Percentiles rank a stretch among this genome's conserved stretches.
These are phyloP conservation scores for Adrianichthys oophorus DNA, from an alignment of 2,797 vertebrate genomes.

Conservation along the genomic window DNA sequence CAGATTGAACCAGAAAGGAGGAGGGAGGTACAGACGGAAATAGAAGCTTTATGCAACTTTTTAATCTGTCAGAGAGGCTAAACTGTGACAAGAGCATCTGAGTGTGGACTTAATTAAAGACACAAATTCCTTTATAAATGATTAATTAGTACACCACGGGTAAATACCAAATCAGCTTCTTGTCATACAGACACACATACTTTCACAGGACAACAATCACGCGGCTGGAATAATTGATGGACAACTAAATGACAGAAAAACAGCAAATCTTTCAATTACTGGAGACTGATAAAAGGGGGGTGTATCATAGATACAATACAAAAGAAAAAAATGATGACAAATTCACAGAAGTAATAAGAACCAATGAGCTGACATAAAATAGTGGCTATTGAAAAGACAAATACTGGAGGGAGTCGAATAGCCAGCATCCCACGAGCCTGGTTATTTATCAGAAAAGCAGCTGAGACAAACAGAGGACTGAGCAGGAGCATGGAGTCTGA, in stretches of 20 bases:
- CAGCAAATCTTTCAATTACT: conserved; percentile 6
- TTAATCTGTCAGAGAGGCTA: conserved; percentile 36
- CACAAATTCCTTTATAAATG: conserved; percentile 43
- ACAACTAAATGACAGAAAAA: conserved; percentile 17
- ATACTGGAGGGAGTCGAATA: conserved; percentile 9
- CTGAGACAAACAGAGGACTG: conserved; percentile 14
- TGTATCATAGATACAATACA: conserved; percentile 2
- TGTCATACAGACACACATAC: conserved; percentile 30
- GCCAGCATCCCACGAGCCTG: conserved; percentile 12
- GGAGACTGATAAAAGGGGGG: background rate
- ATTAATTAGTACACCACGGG: conserved; percentile 52
- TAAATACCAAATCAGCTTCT: conserved; percentile 41
- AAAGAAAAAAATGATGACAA: background rate
- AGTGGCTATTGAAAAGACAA: conserved; percentile 24
- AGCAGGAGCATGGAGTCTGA: conserved; percentile 18
- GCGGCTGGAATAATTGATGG: conserved; percentile 23
- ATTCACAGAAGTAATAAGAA: conserved; percentile 21
- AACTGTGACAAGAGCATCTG: conserved; percentile 41
- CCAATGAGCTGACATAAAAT: conserved; percentile 10
- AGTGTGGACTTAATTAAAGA: conserved; percentile 50
- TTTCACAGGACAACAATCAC: conserved; percentile 24
- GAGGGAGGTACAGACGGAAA: conserved; percentile 36
- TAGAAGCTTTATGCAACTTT: conserved; percentile 37
- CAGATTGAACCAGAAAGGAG: conserved; percentile 64
- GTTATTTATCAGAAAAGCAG: conserved; percentile 27